Base-by-base conservation (phyloP, 2,797 vertebrate species). In the Ammospiza maritima region DNA sequence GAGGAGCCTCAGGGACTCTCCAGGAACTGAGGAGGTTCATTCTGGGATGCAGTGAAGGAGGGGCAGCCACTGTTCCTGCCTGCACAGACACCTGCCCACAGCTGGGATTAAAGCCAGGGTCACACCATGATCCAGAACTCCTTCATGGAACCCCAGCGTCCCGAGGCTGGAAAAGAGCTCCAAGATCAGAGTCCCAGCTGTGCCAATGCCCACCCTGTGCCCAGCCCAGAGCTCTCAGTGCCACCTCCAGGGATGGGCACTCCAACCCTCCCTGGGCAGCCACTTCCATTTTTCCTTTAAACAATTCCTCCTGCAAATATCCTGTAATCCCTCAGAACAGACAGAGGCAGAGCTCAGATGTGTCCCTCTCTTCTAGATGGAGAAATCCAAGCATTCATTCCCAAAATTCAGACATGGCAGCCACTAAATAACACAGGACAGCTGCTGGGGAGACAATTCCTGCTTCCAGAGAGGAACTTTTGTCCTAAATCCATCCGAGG, bases 51-150 rank as follows among this genome's bases (percentile, higher is more conserved):
- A 8, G 10, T 2, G 4, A 9, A 44, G 56, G 12, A 27, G 1
- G 7, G 21, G 67, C 22, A 15, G 14, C 13, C 13, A 21, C 20
- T 6, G 16, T 0, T 12, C 17, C 67, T 50, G 75, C 40, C 79
- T 30, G 57, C 84, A 34, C 5, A 1, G 32, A 22, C 5, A 60
- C 48, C 44, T 20, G 10, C 40, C 51, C 48, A 6, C 8, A 57
- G 32, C 26, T 22, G n/a, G 40, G 69, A 4, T 1, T 9, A 1
- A 13, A 73, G 16, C 21, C 34, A 25, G 0, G 9, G 11, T 4
- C 27, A 11, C 10, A 3, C 0, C 6, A 4, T 0, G 5, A 36
- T 3, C 36, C 27, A 38, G 6, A 77, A 3, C 48, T 26, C 54
- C 70, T 40, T 0, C 70, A 5, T 0, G 29, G 26, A 38, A 66